A percentile compares a stretch with the other conserved stretches of the same genome.
These are phyloP conservation scores for Rhinophrynus dorsalis DNA, from an alignment of 2,797 vertebrate genomes.

Conservation along the genomic window DNA sequence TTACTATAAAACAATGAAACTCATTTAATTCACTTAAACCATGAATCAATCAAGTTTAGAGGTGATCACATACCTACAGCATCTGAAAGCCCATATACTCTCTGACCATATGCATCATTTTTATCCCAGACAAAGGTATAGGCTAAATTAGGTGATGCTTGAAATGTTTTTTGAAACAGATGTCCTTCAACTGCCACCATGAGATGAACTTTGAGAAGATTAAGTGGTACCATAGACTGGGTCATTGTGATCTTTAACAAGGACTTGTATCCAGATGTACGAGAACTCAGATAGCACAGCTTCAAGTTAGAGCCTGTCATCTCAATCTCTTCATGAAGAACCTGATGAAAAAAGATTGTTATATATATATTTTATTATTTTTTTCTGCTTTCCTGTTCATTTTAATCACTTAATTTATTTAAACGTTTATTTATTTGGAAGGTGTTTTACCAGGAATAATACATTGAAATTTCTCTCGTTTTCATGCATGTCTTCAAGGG, in stretches of 20 bases:
- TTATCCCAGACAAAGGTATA: conserved; percentile 99
- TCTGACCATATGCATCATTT: conserved; percentile 93
- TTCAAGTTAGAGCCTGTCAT: conserved; percentile 87
- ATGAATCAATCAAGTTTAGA: too few relatives aligned
- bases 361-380: too few relatives aligned
- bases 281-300: conserved; percentile 93
- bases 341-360: conserved; percentile 77
- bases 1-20: neutral
- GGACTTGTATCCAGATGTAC: conserved; percentile 90
- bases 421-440: too few relatives aligned
- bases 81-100: conserved; percentile 91
- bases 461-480: too few relatives aligned
- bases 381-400: too few relatives aligned
- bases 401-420: too few relatives aligned
- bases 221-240: conserved; percentile 90
- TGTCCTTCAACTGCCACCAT: conserved; percentile 98
- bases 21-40: too few relatives aligned
- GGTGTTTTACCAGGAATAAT: too few relatives aligned
- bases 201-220: conserved; percentile 93
- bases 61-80: conserved; percentile 82
- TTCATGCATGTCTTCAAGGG: too few relatives aligned
- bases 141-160: conserved; percentile 92
- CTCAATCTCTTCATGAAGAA: conserved; percentile 96
- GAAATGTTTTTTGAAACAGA: conserved; percentile 97
- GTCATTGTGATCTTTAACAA: conserved; percentile 97